A percentile compares a stretch with the other conserved stretches of the same genome.
phyloP scores from a whole-genome alignment of 2,113 vertebrate genomes.

The Caranx melampygus region DNA sequence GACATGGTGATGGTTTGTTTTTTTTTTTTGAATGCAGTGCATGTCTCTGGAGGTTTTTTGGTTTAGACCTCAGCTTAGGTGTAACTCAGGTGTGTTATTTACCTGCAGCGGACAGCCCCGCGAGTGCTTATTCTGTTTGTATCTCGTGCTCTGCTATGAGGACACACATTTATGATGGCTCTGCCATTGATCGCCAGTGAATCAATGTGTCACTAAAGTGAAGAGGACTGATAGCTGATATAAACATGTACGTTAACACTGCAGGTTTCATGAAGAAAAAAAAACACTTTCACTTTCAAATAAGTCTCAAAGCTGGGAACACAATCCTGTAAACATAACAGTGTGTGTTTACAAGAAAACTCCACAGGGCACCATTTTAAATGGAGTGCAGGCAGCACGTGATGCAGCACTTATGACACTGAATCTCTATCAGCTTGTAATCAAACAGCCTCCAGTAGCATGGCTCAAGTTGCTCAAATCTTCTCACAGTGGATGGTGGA shows the following conservation, averaged over 20 bases:
- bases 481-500: background rate
- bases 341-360: background rate
- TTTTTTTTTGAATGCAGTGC: background rate
- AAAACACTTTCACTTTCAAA: background rate
- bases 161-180: background rate
- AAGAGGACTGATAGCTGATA: background rate
- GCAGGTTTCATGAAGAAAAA: background rate
- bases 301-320: background rate
- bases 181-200: background rate
- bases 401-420: background rate
- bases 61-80: background rate
- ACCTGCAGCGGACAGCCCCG: conserved; percentile 32
- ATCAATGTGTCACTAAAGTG: background rate
- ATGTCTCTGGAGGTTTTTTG: background rate
- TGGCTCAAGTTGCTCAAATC: background rate
- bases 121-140: background rate
- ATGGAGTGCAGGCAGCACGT: background rate
- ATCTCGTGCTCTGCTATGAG: background rate
- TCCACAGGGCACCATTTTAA: background rate
- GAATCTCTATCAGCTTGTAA: background rate
- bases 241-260: background rate
- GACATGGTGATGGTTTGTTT: background rate
- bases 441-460: background rate
- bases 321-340: background rate
- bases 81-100: conserved; percentile 20